These are phyloP conservation scores for Cyanocitta stelleri DNA, from an alignment of 2,113 vertebrate genomes.

Conservation along the genomic window DNA sequence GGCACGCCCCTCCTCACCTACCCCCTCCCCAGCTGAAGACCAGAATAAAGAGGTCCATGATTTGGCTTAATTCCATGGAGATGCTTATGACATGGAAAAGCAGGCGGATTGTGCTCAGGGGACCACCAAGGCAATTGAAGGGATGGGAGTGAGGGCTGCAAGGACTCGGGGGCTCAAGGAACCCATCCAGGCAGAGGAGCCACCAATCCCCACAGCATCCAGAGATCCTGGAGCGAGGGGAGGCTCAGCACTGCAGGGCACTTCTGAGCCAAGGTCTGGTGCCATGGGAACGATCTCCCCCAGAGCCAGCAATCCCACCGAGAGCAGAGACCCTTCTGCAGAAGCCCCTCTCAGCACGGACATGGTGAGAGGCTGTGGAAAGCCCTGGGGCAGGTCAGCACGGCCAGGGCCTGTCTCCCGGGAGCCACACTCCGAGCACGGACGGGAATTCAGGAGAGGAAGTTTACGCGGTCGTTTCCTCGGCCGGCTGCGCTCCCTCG, in stretches of 20 bases:
- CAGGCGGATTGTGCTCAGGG: background rate
- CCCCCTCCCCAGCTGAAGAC: background rate
- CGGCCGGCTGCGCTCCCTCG: background rate
- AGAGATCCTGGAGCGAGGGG: background rate
- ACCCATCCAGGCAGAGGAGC: background rate
- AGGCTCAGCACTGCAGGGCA: background rate
- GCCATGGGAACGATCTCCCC: background rate
- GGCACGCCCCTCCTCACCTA: background rate
- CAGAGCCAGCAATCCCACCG: accelerated
- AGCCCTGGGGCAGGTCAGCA: background rate
- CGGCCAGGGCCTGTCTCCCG: background rate
- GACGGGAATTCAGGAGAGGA: background rate
- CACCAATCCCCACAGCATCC: background rate
- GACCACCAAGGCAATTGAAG: background rate
- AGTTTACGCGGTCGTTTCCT: background rate
- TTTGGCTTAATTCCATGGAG: background rate
- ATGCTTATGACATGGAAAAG: background rate
- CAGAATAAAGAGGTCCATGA: background rate
- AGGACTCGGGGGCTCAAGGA: accelerated
- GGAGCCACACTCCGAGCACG: accelerated
- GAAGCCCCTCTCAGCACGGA: accelerated
- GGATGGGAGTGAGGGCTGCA: background rate
- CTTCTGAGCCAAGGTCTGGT: background rate
- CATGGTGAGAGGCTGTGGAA: accelerated
- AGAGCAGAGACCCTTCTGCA: background rate